Percentiles rank a stretch among this genome's conserved stretches.
phyloP scores from a whole-genome alignment of 2,797 vertebrate genomes.

The Selene dorsalis region DNA sequence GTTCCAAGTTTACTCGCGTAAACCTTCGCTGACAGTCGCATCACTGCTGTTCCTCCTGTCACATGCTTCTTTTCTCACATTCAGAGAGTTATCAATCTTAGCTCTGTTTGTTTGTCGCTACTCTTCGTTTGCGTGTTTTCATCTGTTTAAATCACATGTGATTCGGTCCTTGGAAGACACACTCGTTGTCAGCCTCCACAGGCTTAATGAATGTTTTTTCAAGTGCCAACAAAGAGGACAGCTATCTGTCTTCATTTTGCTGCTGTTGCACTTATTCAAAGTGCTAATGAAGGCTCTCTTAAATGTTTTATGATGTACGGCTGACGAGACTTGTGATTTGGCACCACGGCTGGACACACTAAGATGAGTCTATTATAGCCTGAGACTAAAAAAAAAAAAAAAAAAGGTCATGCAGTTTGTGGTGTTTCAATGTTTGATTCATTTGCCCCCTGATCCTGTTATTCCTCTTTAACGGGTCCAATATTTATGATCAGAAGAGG shows the following conservation, averaged over 20 bases:
- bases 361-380: not conserved
- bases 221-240: not conserved
- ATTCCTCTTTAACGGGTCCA: not conserved
- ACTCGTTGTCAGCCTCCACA: not conserved
- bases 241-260: not conserved
- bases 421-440: not conserved
- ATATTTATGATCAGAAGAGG: not conserved
- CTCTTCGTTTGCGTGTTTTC: conserved; percentile 1
- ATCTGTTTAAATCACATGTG: not conserved
- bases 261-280: not conserved
- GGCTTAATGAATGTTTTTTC: not conserved
- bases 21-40: conserved; percentile 31
- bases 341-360: not conserved
- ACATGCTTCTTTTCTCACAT: conserved; percentile 6
- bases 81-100: not conserved
- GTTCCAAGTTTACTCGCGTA: conserved; percentile 39
- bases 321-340: not conserved
- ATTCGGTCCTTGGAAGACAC: not conserved
- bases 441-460: not conserved
- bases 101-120: not conserved
- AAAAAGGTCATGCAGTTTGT: not conserved
- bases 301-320: not conserved
- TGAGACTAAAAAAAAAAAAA: not conserved
- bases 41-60: conserved; percentile 9
- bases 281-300: not conserved